Conservation (phyloP, 2,113 vertebrate genomes). For the Varanus komodoensis region DNA sequence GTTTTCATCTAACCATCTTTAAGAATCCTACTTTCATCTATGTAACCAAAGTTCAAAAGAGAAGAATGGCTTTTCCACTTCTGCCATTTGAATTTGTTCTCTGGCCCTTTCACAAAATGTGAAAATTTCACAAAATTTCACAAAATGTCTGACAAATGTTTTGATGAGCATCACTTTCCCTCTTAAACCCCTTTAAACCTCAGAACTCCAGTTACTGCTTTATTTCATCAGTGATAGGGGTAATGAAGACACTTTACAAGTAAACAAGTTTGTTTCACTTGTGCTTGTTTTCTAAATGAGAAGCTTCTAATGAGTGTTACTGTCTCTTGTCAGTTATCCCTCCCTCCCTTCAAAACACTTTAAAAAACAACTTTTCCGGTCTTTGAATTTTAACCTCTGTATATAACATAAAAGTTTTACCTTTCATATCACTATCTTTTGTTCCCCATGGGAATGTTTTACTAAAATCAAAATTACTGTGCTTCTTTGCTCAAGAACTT, state of each 20-base stretch:
- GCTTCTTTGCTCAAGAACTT: conserved; percentile 29
- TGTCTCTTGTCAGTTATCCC: neutral
- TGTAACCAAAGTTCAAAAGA: neutral
- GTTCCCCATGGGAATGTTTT: conserved; percentile 27
- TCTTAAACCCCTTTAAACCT: neutral
- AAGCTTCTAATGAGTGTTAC: neutral
- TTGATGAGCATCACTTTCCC: neutral
- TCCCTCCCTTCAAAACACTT: no score
- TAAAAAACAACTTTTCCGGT: conserved; percentile 11
- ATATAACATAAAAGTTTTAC: neutral
- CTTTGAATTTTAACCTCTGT: conserved; percentile 14
- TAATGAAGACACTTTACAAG: neutral
- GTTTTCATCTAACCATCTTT: neutral
- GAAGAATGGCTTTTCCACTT: neutral
- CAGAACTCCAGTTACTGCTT: neutral
- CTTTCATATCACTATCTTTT: neutral
- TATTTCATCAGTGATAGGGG: neutral
- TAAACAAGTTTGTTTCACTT: neutral
- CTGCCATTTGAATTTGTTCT: neutral
- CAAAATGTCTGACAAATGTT: neutral
- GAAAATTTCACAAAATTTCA: no score
- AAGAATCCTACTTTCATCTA: neutral
- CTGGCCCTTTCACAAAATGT: no score
- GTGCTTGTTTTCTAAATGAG: neutral
- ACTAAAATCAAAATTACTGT: conserved; percentile 29